Evolutionary conservation across 2,797 vertebrate species (phyloP).

Genomic region (Enoplosus armatus): DNA sequence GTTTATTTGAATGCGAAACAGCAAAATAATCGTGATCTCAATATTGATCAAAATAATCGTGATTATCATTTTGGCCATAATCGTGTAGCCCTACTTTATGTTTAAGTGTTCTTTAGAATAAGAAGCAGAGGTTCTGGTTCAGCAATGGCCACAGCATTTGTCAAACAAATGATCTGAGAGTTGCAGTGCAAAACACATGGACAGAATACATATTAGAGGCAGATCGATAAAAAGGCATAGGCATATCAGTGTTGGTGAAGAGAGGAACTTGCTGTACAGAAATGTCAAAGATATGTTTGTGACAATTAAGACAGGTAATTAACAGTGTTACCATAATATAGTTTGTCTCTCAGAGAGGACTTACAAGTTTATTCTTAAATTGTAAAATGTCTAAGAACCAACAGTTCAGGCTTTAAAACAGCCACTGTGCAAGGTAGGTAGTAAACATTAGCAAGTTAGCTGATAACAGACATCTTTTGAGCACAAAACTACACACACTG

Average conservation of each 20-base stretch:
- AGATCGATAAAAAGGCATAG: fast-evolving
- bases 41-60: too few relatives aligned
- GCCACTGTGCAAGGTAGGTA: background rate
- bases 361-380: background rate
- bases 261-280: background rate
- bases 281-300: background rate
- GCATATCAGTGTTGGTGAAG: background rate
- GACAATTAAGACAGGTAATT: too few relatives aligned
- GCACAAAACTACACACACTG: background rate
- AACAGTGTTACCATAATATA: background rate
- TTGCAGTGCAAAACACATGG: background rate
- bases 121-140: background rate
- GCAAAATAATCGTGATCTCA: too few relatives aligned
- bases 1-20: too few relatives aligned
- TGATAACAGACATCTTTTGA: background rate
- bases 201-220: background rate
- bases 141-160: background rate
- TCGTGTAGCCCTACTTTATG: too few relatives aligned
- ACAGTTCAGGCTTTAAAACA: background rate
- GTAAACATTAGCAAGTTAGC: background rate
- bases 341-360: background rate
- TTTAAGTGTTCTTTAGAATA: background rate
- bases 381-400: background rate
- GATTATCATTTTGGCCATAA: too few relatives aligned
- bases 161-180: background rate